Conservation (phyloP, 2,888 invertebrate species). For the Operophtera brumata region DNA sequence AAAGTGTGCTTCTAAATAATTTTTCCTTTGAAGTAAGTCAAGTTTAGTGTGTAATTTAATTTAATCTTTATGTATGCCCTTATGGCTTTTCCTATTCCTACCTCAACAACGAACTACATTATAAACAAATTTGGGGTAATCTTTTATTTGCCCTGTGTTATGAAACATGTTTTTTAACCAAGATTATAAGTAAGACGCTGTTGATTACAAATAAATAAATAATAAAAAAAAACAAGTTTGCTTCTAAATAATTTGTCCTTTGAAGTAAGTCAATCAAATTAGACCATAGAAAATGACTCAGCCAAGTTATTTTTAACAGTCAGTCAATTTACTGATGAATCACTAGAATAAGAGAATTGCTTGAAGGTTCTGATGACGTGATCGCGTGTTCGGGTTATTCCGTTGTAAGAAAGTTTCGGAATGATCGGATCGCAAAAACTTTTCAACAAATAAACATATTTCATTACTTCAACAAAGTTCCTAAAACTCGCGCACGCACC, state of each 20-base stretch:
- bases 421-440: slow-evolving; percentile 21
- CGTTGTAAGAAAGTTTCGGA: slow-evolving; percentile 14
- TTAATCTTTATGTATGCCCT: too few species aligned
- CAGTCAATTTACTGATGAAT: slow-evolving; percentile 17
- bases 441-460: slow-evolving; percentile 16
- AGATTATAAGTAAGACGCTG: too few species aligned
- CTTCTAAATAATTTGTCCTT: neutral
- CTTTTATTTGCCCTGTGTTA: too few species aligned
- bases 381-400: slow-evolving; percentile 30
- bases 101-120: too few species aligned
- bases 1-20: too few species aligned
- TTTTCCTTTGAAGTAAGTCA: too few species aligned
- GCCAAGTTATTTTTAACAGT: neutral
- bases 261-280: slow-evolving; percentile 12
- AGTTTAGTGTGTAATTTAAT: too few species aligned
- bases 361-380: slow-evolving; percentile 26
- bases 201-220: too few species aligned
- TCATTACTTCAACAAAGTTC: slow-evolving; percentile 8
- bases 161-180: too few species aligned
- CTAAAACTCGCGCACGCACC: neutral
- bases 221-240: too few species aligned
- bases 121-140: too few species aligned
- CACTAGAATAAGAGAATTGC: slow-evolving; percentile 26
- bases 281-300: slow-evolving; percentile 1
- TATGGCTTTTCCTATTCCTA: too few species aligned